Evolutionary conservation across 2,113 vertebrate genomes (phyloP), one percentile per base, ranked within the genome.

Genomic region (Gallinago jamesoni): DNA sequence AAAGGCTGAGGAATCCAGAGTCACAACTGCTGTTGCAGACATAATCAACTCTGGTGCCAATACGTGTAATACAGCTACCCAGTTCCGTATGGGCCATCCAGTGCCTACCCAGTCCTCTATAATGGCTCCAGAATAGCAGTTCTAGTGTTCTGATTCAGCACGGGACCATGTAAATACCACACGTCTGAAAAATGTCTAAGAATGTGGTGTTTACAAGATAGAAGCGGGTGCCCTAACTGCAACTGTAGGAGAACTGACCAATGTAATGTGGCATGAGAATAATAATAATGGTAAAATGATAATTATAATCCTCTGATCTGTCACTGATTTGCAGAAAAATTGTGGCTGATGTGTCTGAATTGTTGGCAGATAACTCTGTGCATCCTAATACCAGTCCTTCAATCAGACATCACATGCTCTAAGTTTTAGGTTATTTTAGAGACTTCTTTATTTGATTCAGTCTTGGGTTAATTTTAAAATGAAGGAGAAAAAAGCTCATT

Each of bases 1-100:
- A 78, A 60, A 77, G 64, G 60, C 93, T 90, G 79, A 93, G 75
- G 85, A 91, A 96, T 81, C 52, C 75, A n/a, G 50, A 55, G 63
- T 8, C 76, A 33, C 48, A 78, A 1, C 28, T 87, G 69, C 43
- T 87, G 53, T 28, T 89, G 62, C 84, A 91, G 66, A 35, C 41
- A 7, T 72, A 72, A 81, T 68, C 82, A 74, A 59, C 88, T 84
- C 50, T 85, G 70, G 75, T 52, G 37, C 73, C 48, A 35, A 59
- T 77, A 48, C 1, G 2, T 64, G 66, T 75, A 47, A 27, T 19
- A 37, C 55, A 90, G 75, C 57, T 52, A 20, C 69, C 57, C 41
- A n/a, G 31, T 55, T 89, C 41, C 63, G 6, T 8, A 17, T 18
- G 53, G 68, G 35, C 55, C 41, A 48, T 52, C 41, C 72, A 43